Percentiles rank a stretch among this genome's conserved stretches.
phyloP scores from a whole-genome alignment of 1,140 invertebrate genomes.

The Halictus rubicundus region DNA sequence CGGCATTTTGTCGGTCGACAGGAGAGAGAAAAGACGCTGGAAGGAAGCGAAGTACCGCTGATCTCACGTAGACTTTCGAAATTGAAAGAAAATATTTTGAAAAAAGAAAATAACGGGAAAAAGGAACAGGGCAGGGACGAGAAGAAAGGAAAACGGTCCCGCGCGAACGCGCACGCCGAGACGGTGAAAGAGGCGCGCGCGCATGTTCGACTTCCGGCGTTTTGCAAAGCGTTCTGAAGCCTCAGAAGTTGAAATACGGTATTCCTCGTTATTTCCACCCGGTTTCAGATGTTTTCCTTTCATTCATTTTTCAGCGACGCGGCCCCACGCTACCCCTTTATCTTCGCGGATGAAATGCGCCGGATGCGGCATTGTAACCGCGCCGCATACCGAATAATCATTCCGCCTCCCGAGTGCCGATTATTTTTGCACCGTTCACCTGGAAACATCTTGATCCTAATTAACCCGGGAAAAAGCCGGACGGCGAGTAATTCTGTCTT shows the following conservation, averaged over 20 bases:
- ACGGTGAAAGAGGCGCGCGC: not conserved
- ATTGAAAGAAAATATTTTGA: conserved; percentile 41
- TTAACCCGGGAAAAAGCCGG: not conserved
- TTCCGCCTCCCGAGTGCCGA: not conserved
- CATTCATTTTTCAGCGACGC: conserved; percentile 9
- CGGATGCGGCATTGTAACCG: conserved; percentile 9
- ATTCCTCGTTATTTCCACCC: conserved; percentile 22
- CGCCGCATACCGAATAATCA: not conserved
- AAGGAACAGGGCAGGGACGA: not conserved
- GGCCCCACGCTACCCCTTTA: conserved; percentile 1
- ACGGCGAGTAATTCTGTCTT: not conserved
- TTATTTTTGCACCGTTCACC: conserved; percentile 17
- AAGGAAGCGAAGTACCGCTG: not conserved
- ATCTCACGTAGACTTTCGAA: not conserved
- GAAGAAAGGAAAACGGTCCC: not conserved
- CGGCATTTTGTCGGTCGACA: not conserved
- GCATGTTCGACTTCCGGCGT: not conserved
- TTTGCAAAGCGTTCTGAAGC: not conserved
- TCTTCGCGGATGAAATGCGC: conserved; percentile 5
- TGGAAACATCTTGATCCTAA: conserved; percentile 9
- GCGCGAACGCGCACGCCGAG: not conserved
- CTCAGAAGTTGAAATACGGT: not conserved
- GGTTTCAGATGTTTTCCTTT: conserved; percentile 19
- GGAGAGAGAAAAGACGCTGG: not conserved
- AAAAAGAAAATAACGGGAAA: not conserved